A percentile compares a stretch with the other conserved stretches of the same genome.
Evolutionary conservation across 2,113 vertebrate genomes (phyloP).

Genomic region (Anoplopoma fimbria): DNA sequence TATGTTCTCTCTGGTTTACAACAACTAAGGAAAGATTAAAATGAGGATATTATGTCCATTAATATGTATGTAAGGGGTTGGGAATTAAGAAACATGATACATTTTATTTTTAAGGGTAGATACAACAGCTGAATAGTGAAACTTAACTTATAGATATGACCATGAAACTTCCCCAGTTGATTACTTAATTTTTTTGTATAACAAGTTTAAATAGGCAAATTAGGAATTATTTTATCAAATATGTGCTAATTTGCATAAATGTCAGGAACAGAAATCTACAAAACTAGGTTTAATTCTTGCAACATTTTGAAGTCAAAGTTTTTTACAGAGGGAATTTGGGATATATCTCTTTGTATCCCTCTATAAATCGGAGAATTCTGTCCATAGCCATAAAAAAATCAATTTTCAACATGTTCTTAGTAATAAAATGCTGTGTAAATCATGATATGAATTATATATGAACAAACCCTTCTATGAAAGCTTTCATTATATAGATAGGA

Average conservation of each 20-base stretch:
- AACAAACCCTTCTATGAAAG: too few species aligned
- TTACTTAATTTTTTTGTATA: too few species aligned
- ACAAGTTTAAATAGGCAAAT: not conserved
- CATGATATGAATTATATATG: too few species aligned
- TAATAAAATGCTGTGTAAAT: too few species aligned
- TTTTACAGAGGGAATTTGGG: not conserved
- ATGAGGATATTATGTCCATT: not conserved
- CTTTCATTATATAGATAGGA: too few species aligned
- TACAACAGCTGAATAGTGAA: not conserved
- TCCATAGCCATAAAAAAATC: not conserved
- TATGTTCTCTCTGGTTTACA: not conserved
- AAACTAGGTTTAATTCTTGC: not conserved
- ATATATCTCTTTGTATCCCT: too few species aligned
- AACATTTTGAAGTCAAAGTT: too few species aligned
- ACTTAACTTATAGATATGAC: too few species aligned
- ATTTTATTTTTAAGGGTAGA: not conserved
- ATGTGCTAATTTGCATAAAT: too few species aligned
- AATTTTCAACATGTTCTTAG: too few species aligned
- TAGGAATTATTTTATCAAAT: not conserved
- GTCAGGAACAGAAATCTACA: not conserved
- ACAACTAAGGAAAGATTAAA: not conserved
- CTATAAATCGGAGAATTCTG: too few species aligned
- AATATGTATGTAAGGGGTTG: not conserved
- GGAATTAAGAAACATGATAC: not conserved
- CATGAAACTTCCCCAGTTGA: too few species aligned